Conservation (phyloP, 2,113 vertebrate genomes). For the Pangasianodon hypophthalmus region DNA sequence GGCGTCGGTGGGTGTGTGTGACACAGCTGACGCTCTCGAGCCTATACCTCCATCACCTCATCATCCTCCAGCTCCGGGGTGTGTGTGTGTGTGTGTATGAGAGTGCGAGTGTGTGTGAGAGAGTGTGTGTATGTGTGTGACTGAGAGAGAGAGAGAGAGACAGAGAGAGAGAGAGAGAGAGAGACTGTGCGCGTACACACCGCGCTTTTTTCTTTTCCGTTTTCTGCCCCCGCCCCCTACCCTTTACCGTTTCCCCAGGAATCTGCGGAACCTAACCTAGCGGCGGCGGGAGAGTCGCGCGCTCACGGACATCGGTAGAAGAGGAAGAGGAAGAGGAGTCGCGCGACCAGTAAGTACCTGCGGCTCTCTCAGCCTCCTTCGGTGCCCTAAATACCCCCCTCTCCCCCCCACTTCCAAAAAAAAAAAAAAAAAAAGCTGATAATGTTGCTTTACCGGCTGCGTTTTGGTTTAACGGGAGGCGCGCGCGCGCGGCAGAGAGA, state of each 20-base stretch:
- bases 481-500: background rate
- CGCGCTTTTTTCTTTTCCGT: background rate
- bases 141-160: background rate
- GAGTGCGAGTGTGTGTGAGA: background rate
- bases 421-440: background rate
- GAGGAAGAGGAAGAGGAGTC: background rate
- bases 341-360: slow-evolving; percentile 26
- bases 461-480: slow-evolving; percentile 1
- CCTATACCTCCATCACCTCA: slow-evolving; percentile 52
- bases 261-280: slow-evolving; percentile 21
- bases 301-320: slow-evolving; percentile 3
- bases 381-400: background rate
- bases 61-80: slow-evolving; percentile 33
- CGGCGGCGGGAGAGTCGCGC: slow-evolving; percentile 28
- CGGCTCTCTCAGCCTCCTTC: background rate
- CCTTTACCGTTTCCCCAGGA: slow-evolving; percentile 26
- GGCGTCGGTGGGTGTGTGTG: slow-evolving; percentile 64
- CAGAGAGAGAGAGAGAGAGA: background rate
- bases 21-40: slow-evolving; percentile 61
- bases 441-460: slow-evolving; percentile 8
- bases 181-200: background rate
- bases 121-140: background rate
- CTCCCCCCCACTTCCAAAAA: no score
- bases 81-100: background rate
- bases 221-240: background rate